Conservation (phyloP, 2,797 vertebrate genomes). For the Takifugu ocellatus region DNA sequence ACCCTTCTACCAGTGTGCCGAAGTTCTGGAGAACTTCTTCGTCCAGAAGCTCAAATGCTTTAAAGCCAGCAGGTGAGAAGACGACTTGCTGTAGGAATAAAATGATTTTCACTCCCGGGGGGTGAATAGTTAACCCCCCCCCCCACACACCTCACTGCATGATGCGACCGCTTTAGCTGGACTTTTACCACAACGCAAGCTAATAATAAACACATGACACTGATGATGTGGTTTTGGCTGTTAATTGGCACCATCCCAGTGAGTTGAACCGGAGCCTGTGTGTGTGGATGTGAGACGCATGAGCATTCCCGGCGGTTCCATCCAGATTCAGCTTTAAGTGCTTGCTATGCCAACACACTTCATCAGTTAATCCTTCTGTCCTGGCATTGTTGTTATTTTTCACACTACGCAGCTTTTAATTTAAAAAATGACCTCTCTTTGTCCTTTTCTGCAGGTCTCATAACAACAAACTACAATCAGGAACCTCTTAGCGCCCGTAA, state of each 20-base stretch:
- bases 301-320: conserved; percentile 1
- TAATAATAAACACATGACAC: not conserved
- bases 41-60: conserved; percentile 98
- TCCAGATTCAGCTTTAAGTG: conserved; percentile 37
- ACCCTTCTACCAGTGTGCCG: conserved; percentile 94
- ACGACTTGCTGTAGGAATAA: not conserved
- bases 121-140: not conserved
- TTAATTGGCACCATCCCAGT: not conserved
- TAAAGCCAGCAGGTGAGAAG: conserved; percentile 94
- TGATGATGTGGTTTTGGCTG: not conserved
- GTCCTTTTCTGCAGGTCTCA: conserved; percentile 90
- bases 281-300: not conserved
- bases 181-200: conserved; percentile 35
- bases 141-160: conserved; percentile 18
- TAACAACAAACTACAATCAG: conserved; percentile 98
- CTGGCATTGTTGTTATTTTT: no score
- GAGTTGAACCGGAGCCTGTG: not conserved
- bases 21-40: conserved; percentile 96
- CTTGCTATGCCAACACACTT: conserved; percentile 49
- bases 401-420: conserved; percentile 78
- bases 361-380: conserved; percentile 80
- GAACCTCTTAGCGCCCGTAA: conserved; percentile 85
- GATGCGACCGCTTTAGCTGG: conserved; percentile 24
- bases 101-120: not conserved
- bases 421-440: conserved; percentile 70